Evolutionary conservation across 1,140 invertebrate species (phyloP), one percentile per base, ranked within the genome.

Genomic region (Stegodyphus dumicola): DNA sequence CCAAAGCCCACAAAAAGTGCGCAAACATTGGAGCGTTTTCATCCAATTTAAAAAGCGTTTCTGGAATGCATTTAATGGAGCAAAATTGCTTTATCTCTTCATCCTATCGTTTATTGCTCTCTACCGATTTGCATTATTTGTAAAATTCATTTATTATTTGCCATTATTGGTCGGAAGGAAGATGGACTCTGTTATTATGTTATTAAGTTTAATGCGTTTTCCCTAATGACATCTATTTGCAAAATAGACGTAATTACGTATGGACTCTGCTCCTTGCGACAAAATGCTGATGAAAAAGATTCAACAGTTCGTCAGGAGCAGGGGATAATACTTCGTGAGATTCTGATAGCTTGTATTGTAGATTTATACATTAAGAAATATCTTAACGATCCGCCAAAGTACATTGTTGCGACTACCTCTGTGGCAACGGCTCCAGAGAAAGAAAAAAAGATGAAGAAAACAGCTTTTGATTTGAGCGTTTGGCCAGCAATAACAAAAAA

Each of bases 181-280:
- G 54, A 51, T 54, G 78, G 69, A 48, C 53, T 65, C 17, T 33
- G 60, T 83, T 83, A 83, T 83, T 75, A 69, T 77, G 81, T 85
- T 85, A 85, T 85, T 85, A 85, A 76, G 73, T 85, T 76, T 85
- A 85, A 85, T 85, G 81, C 74, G 71, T 75, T 83, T 79, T 81
- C 69, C 33, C 74, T 85, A 85, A 85, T 85, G 81, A 76, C 73
- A 85, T 76, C 81, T 85, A 85, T 85, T 85, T 85, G 81, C 81
- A 85, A 76, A 85, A 85, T 85, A 85, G 81, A 18, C 75, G 56
- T 77, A 56, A 64, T 64, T 77, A 77, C 17, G 48, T 9, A 18
- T 7, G 65, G 15, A 67, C 65, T n/a, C 65, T 7, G 13, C 33
- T 33, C 33, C 33, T 33, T 33, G 33, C 33, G 33, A 33, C 33